Conservation (phyloP, 2,888 invertebrate genomes). For the Eudemis profundana region DNA sequence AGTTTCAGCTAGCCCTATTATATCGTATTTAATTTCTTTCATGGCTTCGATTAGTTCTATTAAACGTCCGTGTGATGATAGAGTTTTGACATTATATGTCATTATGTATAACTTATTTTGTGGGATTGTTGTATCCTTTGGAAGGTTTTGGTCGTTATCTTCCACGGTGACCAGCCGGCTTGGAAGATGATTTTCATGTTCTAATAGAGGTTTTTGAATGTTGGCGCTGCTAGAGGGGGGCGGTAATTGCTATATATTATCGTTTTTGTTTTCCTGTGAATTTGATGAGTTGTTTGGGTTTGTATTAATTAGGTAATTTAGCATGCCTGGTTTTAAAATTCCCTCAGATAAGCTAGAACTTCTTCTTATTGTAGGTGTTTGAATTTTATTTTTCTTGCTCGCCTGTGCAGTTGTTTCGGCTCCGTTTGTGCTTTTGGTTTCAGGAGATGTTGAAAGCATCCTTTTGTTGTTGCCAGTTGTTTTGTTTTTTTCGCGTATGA, state of each 20-base stretch:
- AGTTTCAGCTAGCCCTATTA: conserved; percentile 50
- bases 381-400: conserved; percentile 27
- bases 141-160: conserved; percentile 45
- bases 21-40: conserved; percentile 47
- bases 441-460: conserved; percentile 9
- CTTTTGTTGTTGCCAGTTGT: conserved; percentile 15
- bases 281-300: neutral
- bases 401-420: neutral
- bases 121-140: conserved; percentile 18
- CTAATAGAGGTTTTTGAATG: conserved; percentile 4
- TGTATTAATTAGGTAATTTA: conserved; percentile 19
- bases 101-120: conserved; percentile 5
- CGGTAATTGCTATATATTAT: conserved; percentile 21
- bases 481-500: neutral
- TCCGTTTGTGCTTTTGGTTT: neutral
- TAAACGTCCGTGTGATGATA: conserved; percentile 29
- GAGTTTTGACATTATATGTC: conserved; percentile 48
- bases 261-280: conserved; percentile 27
- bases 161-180: conserved; percentile 47
- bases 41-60: conserved; percentile 27
- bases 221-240: conserved; percentile 23
- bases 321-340: conserved; percentile 17
- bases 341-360: conserved; percentile 4
- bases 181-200: conserved; percentile 41
- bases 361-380: neutral